Base-by-base conservation (phyloP, 1,140 invertebrate genomes). In the Heliothis virescens region DNA sequence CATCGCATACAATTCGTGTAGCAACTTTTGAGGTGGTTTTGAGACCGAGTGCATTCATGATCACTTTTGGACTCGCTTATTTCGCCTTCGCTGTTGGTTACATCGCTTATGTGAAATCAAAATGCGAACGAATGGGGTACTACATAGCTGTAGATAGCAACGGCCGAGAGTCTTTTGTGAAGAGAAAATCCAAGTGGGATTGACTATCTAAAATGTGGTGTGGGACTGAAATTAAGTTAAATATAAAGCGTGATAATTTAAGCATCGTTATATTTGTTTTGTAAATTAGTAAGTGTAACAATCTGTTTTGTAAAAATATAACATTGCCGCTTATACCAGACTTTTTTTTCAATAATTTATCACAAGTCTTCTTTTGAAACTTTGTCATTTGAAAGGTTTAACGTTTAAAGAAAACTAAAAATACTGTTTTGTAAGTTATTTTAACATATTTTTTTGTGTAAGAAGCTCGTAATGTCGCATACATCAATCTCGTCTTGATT, bases 141-240 rank as follows among this genome's bases (percentile, higher is more conserved):
- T 62, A 63, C 2, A 15, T 63, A 7, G 12, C 60, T 41, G 4
- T 41, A 16, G 60, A 63, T 7, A 16, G 21, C 2, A 15, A 63
- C 9, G 60, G 29, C 2, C 15, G n/a, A 63, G 60, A 63, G 10
- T n/a, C n/a, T 12, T 34, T 63, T 41, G 34, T 41, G 15, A 63
- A 62, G 26, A 62, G 41, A 15, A 41, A 63, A 29, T 63, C 60
- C 1, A 63, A 63, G 15, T 63, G 60, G 60, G 26, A 41, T 41
- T 59, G n/a, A 59, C 0, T 59, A 21, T 59, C 21, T 18, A 16
- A 55, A 3, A 21, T 3, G 55, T 59, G 3, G n/a, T 13, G 4
- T 63, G 5, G 34, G 34, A 41, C 34, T 41, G 34, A 41, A 41
- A 41, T 41, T 41, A 41, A 9, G 5, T 41, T 41, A 9, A 9